phyloP scores from a whole-genome alignment of 1,140 invertebrate species.

The Chlorops oryzae region DNA sequence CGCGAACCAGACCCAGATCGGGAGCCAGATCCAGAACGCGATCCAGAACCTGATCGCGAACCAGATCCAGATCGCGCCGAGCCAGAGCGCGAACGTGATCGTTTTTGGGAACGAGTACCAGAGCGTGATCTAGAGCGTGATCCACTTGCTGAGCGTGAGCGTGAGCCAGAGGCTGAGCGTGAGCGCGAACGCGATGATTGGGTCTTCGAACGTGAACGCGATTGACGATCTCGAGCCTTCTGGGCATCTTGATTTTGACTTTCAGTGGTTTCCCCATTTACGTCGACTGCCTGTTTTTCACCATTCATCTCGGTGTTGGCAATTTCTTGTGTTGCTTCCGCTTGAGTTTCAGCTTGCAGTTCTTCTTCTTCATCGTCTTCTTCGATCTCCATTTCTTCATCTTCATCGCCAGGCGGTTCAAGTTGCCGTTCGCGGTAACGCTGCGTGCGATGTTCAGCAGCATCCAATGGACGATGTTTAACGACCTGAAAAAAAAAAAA shows the following conservation, averaged over 20 bases:
- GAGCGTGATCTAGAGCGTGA: constrained; percentile 47
- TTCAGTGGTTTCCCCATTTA: constrained; percentile 38
- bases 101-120: constrained; percentile 44
- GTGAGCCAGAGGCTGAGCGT: constrained; percentile 25
- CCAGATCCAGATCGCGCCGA: too few species aligned
- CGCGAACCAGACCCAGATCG: constrained; percentile 22
- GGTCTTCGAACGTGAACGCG: constrained; percentile 36
- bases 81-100: constrained; percentile 34
- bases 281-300: constrained; percentile 39
- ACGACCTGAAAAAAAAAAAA: constrained; percentile 55
- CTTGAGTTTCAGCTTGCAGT: constrained; percentile 47
- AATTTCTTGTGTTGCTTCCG: constrained; percentile 32
- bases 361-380: constrained; percentile 57
- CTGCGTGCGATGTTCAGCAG: constrained; percentile 80
- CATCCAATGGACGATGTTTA: constrained; percentile 82
- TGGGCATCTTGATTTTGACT: constrained; percentile 45
- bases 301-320: constrained; percentile 41
- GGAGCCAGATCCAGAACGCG: constrained; percentile 36
- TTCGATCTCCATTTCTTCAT: constrained; percentile 63
- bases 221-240: constrained; percentile 38
- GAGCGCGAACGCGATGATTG: constrained; percentile 13
- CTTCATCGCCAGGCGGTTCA: constrained; percentile 78
- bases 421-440: constrained; percentile 78
- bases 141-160: constrained; percentile 35
- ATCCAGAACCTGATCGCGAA: constrained; percentile 29